These are phyloP conservation scores for Pollenia griseotomentosa DNA, from an alignment of 2,888 invertebrate genomes.

Conservation along the genomic window DNA sequence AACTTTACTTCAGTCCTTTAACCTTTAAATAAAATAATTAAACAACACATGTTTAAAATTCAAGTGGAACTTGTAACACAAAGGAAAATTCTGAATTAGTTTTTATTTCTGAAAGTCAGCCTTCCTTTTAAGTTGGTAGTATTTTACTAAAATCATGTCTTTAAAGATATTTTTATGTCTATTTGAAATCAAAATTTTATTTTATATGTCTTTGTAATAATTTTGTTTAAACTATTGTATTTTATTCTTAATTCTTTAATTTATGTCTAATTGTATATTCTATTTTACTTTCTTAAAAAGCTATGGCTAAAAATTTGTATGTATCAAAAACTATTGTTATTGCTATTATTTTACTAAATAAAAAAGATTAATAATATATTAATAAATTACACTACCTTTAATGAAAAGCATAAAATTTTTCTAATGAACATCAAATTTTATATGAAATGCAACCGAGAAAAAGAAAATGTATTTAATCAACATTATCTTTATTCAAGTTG, in stretches of 20 bases:
- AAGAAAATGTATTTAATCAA: too few species aligned
- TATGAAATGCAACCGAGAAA: too few species aligned
- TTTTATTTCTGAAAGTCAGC: neutral
- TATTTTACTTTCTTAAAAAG: neutral
- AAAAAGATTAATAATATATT: conserved; percentile 4
- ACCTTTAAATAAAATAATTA: too few species aligned
- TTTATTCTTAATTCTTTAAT: conserved; percentile 5
- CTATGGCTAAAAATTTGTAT: neutral
- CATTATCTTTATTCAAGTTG: too few species aligned
- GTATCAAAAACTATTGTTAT: conserved; percentile 6
- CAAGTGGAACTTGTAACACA: too few species aligned
- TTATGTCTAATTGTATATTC: neutral
- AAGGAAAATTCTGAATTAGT: neutral
- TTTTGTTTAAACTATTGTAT: neutral
- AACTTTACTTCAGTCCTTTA: too few species aligned
- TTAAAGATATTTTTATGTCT: neutral
- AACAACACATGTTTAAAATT: too few species aligned
- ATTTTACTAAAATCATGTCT: too few species aligned
- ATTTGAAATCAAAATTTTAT: neutral
- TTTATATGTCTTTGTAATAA: conserved; percentile 7
- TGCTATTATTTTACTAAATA: conserved; percentile 10
- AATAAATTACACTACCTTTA: neutral
- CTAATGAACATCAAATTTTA: neutral
- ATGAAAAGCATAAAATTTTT: neutral
- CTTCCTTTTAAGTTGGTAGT: neutral